phyloP scores from a whole-genome alignment of 2,888 invertebrate genomes.

The Patella caerulea region DNA sequence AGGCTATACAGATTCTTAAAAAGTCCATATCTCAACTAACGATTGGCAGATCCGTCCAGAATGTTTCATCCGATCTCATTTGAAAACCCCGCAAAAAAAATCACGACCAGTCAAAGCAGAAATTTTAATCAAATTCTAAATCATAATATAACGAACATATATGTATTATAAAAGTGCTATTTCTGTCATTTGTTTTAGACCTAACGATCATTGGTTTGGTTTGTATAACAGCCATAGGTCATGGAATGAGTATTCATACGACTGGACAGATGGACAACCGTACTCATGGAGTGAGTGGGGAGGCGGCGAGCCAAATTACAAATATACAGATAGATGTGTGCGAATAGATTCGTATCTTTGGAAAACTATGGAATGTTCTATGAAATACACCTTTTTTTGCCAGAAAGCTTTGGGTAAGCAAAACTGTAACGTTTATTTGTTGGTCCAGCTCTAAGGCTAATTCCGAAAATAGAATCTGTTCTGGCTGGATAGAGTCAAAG shows the following conservation, averaged over 20 bases:
- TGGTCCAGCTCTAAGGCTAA: no score
- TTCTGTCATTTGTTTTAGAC: neutral
- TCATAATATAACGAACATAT: neutral
- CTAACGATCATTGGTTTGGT: neutral
- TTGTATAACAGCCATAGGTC: neutral
- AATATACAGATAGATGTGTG: neutral
- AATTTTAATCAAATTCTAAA: neutral
- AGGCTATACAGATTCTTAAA: no score
- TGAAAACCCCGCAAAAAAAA: neutral
- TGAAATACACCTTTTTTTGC: neutral
- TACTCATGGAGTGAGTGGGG: neutral
- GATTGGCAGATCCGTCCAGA: no score
- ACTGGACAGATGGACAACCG: neutral
- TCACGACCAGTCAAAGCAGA: neutral
- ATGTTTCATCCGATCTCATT: no score
- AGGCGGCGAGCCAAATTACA: neutral
- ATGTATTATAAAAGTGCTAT: neutral
- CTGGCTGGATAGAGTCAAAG: no score
- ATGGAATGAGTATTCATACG: neutral
- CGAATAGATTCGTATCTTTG: neutral
- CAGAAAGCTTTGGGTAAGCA: neutral
- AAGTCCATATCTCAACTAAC: no score
- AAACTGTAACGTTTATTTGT: no score
- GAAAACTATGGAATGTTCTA: neutral
- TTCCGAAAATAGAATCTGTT: no score